Evolutionary conservation across 2,888 invertebrate genomes (phyloP), one percentile per base, ranked within the genome.

Genomic region (Orgyia antiqua): DNA sequence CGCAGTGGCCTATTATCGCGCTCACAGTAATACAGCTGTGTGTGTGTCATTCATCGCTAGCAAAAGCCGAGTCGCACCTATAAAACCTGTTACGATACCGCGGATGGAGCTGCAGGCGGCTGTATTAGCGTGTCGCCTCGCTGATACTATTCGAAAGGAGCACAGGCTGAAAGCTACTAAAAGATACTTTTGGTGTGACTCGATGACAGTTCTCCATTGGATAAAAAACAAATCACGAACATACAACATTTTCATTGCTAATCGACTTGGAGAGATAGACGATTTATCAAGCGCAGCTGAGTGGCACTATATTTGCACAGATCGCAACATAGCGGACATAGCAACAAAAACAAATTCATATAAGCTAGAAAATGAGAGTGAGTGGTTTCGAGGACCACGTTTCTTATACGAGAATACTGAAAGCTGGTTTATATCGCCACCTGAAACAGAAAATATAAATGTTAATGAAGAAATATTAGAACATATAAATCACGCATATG

Each of bases 91-190:
- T 4, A 12, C 28, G 19, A 10, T 28, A 2, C 21, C 28, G 8
- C 11, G 28, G 8, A 4, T 9, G 5, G 28, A 28, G 11, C 12
- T 28, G 8, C 20, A 28, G 12, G 28, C 28, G n/a, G 28, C 28
- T 3, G 15, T 28, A 10, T 5, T 20, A 21, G 28, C 28, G 8
- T 11, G 20, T 2, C 20, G 21, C 2, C 9, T 21, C 36, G 37
- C 6, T 41, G 36, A 29, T 8, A 29, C 21, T 29, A 15, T 29
- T 13, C 13, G 5, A 2, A 15, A 21, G n/a, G 23, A 38, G 42
- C 4, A 43, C 36, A 11, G 13, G 8, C 4, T 24, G 8, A 4
- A 13, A 11, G 8, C 12, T 6, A 13, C 13, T 3, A 7, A 4
- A 9, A 7, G 13, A 13, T n/a, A 8, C 2, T 24, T 24, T 11